A percentile compares a stretch with the other conserved stretches of the same genome.
Evolutionary conservation across 2,888 invertebrate genomes (phyloP).

Genomic region (Mongoloraphidia duomilia): DNA sequence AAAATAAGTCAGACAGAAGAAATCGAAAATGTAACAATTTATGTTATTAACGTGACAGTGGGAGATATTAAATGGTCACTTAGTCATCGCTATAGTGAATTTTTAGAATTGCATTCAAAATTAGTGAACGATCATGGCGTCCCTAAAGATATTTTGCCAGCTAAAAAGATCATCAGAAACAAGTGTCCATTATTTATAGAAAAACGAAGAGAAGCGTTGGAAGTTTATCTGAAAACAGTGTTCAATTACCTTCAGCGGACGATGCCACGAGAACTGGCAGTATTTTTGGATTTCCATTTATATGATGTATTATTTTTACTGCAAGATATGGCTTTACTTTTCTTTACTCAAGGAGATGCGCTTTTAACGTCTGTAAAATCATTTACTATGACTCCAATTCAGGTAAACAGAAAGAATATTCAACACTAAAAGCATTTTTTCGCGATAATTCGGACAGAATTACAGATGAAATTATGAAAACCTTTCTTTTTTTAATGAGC

Average conservation of each 20-base stretch:
- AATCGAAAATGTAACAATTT: constrained; percentile 53
- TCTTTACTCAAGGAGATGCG: constrained; percentile 61
- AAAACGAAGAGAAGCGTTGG: constrained; percentile 63
- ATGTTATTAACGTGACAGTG: constrained; percentile 54
- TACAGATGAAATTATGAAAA: neutral
- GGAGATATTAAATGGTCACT: constrained; percentile 70
- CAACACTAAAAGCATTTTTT: no score
- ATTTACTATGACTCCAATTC: constrained; percentile 61
- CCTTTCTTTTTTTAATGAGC: neutral
- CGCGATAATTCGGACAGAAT: neutral
- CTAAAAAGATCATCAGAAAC: constrained; percentile 86
- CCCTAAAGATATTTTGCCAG: constrained; percentile 74
- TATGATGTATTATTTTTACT: constrained; percentile 82
- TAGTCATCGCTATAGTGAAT: constrained; percentile 78
- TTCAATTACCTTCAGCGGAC: constrained; percentile 60
- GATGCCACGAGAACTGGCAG: constrained; percentile 66
- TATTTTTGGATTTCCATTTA: constrained; percentile 76
- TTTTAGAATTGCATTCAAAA: constrained; percentile 72
- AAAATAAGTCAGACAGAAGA: constrained; percentile 49
- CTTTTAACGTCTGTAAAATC: constrained; percentile 42
- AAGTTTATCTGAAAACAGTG: constrained; percentile 65
- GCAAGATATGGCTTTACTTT: constrained; percentile 64
- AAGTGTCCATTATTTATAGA: constrained; percentile 79
- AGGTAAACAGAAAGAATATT: constrained; percentile 36
- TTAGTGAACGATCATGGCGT: constrained; percentile 69